Evolutionary conservation across 2,113 vertebrate genomes (phyloP), one percentile per base, ranked within the genome.

Genomic region (Myiozetetes cayanensis): DNA sequence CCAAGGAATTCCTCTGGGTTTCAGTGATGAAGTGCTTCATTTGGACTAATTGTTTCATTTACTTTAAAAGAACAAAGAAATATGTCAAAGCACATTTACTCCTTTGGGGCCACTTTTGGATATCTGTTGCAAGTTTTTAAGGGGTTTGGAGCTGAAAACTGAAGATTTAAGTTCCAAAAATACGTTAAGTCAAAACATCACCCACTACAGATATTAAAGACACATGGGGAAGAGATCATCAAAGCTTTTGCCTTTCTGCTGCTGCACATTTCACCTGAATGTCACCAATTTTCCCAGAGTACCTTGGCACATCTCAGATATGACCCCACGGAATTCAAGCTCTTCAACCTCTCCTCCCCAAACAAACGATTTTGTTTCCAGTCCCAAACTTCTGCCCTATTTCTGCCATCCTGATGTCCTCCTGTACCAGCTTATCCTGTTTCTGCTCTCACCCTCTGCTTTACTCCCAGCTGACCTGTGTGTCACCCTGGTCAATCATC

Each of bases 41-140:
- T 94, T 93, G 47, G 65, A 87, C 85, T 93, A 96, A 93, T 85
- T 89, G 74, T 87, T 94, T 75, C 65, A 81, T 72, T 91, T 93
- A 71, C 39, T 78, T 89, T 56, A 79, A 93, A 78, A 87, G 61
- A 87, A 93, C 53, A 79, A 85, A 89, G 78, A 68, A 91, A 58
- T 35, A 78, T 52, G 31, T 83, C 89, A 93, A 95, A 96, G 77
- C 61, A 87, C 58, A 61, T 77, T 88, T 62, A 55, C 35, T 86
- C 59, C 78, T 86, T 74, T 67, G 68, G 73, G 73, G 46, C n/a
- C 89, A 59, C 65, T 94, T 94, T 35, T 56, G 52, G 53, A 22
- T 71, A 79, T 75, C n/a, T 78, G 12, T 59, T 87, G 44, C 43
- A 18, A 81, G 35, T 52, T 2, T 0, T 74, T 71, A 37, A 2